These are phyloP conservation scores for Bolborhynchus lineola DNA, from an alignment of 2,113 vertebrate species.

Conservation along the genomic window DNA sequence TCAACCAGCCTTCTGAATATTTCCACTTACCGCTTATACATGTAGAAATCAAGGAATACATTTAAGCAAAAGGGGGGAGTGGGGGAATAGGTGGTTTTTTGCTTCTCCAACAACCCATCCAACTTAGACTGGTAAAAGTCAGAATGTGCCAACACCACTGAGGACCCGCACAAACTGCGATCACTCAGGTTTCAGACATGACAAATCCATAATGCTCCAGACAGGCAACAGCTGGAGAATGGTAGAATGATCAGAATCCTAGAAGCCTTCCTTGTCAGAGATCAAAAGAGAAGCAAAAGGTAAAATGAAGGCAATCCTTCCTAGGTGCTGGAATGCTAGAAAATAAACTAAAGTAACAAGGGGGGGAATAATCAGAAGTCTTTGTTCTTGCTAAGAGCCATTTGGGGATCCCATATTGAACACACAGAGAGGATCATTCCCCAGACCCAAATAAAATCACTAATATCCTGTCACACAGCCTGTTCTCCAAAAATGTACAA, in stretches of 20 bases:
- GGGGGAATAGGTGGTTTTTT: rapidly evolving
- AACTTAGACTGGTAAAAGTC: neutral
- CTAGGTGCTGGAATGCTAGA: neutral
- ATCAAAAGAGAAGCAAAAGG: neutral
- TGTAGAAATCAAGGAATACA: neutral
- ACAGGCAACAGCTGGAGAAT: neutral
- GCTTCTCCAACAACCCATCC: neutral
- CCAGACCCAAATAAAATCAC: neutral
- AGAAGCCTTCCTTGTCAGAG: neutral
- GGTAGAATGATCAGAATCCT: neutral
- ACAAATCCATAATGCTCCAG: neutral
- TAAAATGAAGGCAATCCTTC: neutral
- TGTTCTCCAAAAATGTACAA: neutral
- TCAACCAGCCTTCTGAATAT: neutral
- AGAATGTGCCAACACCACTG: neutral
- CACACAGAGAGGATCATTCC: neutral
- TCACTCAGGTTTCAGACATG: neutral
- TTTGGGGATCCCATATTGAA: neutral
- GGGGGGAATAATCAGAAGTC: rapidly evolving
- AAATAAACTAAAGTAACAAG: neutral
- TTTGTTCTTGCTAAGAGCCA: neutral
- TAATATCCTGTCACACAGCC: neutral
- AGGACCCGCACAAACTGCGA: neutral
- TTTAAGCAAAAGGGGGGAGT: neutral
- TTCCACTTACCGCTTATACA: neutral